These are phyloP conservation scores for Tetragnatha montana DNA, from an alignment of 2,888 invertebrate genomes.

Conservation along the genomic window DNA sequence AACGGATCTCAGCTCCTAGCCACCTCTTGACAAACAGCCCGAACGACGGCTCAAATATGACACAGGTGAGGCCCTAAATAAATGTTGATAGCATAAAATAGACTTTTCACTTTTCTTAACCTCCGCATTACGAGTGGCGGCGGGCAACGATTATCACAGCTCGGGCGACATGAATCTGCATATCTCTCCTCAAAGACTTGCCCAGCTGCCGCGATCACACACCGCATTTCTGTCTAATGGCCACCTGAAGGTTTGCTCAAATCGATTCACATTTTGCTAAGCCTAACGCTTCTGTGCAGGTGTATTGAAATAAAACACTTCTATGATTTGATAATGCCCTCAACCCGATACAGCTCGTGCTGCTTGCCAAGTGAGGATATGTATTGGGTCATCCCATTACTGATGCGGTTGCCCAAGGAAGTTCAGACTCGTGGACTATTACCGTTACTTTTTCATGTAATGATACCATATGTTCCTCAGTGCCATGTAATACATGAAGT, in stretches of 20 bases:
- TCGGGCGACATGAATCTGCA: conserved; percentile 60
- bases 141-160: conserved; percentile 57
- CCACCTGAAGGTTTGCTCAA: conserved; percentile 27
- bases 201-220: conserved; percentile 61
- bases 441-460: too few species aligned
- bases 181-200: conserved; percentile 63
- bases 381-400: too few species aligned
- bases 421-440: too few species aligned
- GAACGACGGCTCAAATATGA: conserved; percentile 11
- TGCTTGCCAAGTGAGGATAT: too few species aligned
- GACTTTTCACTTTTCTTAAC: not conserved
- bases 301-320: not conserved
- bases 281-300: conserved; percentile 14
- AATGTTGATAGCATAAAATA: conserved; percentile 25
- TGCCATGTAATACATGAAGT: too few species aligned
- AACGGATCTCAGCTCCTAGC: not conserved
- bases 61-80: conserved; percentile 30
- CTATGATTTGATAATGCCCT: not conserved
- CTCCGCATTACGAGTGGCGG: not conserved
- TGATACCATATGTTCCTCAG: too few species aligned
- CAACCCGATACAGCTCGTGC: not conserved
- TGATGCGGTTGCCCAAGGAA: too few species aligned
- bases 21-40: not conserved
- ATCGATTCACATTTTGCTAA: conserved; percentile 27
- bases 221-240: conserved; percentile 47